Evolutionary conservation across 2,113 vertebrate genomes (phyloP).

Genomic region (Hippocampus mohnikei): DNA sequence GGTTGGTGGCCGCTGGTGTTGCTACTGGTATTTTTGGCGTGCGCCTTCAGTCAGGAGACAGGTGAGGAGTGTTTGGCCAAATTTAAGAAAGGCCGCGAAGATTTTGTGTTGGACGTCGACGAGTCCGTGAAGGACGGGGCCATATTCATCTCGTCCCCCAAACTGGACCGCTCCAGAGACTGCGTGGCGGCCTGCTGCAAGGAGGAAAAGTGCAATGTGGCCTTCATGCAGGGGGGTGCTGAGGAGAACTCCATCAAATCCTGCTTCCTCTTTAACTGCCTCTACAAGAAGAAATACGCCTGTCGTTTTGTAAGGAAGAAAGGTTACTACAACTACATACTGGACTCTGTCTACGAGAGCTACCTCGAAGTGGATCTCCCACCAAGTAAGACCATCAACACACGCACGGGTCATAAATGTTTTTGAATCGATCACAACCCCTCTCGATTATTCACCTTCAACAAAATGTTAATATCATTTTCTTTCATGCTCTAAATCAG

Average conservation of each 20-base stretch:
- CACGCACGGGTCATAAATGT: background rate
- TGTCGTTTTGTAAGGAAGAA: conserved; percentile 82
- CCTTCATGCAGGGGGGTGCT: conserved; percentile 74
- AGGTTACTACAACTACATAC: conserved; percentile 81
- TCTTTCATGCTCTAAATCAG: no score
- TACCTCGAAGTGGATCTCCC: conserved; percentile 42
- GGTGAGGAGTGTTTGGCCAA: conserved; percentile 67
- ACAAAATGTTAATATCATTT: no score
- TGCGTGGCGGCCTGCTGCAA: conserved; percentile 85
- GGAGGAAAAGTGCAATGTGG: conserved; percentile 79
- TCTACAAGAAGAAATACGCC: conserved; percentile 84
- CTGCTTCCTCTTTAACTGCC: conserved; percentile 88
- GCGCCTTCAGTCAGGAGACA: conserved; percentile 16
- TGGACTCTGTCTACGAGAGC: conserved; percentile 65
- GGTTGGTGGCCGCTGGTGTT: background rate
- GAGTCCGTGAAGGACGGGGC: conserved; percentile 86
- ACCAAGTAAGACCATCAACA: conserved; percentile 44
- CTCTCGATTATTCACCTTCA: no score
- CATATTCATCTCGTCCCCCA: conserved; percentile 78
- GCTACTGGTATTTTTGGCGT: background rate
- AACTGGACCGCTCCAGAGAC: conserved; percentile 61
- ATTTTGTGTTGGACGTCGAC: conserved; percentile 82
- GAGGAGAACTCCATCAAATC: conserved; percentile 52
- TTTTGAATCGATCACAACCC: no score
- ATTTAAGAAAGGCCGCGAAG: conserved; percentile 71